Evolutionary conservation across 1,140 invertebrate species (phyloP).

Genomic region (Ceratitis capitata): DNA sequence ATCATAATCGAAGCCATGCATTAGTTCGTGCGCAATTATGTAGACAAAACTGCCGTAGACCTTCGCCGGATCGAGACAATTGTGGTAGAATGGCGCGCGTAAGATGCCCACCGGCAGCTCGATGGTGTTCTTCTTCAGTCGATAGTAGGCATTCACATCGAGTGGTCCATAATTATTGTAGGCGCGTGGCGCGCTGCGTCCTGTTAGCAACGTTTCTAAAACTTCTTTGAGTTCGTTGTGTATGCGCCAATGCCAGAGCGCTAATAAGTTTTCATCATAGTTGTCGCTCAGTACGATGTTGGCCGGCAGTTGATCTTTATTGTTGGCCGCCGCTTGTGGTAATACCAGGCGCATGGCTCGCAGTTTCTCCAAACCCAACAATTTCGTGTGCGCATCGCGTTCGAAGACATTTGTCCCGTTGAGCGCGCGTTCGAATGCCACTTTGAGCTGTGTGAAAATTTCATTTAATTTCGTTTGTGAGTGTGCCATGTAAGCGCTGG

Average conservation of each 20-base stretch:
- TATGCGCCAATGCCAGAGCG: conserved; percentile 46
- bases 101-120: conserved; percentile 57
- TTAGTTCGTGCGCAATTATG: conserved; percentile 56
- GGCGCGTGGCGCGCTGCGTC: background rate
- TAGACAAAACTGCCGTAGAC: conserved; percentile 51
- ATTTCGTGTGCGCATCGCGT: conserved; percentile 42
- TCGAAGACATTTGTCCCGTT: conserved; percentile 55
- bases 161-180: conserved; percentile 47
- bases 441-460: conserved; percentile 49
- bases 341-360: conserved; percentile 51
- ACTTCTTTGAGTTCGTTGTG: conserved; percentile 43
- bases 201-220: background rate
- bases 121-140: conserved; percentile 55
- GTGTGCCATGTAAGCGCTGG: background rate
- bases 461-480: background rate
- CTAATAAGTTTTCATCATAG: conserved; percentile 53
- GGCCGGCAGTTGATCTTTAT: background rate
- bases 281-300: background rate
- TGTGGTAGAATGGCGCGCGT: conserved; percentile 42
- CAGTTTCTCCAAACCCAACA: conserved; percentile 51
- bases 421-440: conserved; percentile 50
- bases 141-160: conserved; percentile 58
- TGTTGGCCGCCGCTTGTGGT: conserved; percentile 33
- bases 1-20: conserved; percentile 61
- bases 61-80: conserved; percentile 35